Evolutionary conservation across 2,888 invertebrate genomes (phyloP).

Genomic region (Pteria penguin): DNA sequence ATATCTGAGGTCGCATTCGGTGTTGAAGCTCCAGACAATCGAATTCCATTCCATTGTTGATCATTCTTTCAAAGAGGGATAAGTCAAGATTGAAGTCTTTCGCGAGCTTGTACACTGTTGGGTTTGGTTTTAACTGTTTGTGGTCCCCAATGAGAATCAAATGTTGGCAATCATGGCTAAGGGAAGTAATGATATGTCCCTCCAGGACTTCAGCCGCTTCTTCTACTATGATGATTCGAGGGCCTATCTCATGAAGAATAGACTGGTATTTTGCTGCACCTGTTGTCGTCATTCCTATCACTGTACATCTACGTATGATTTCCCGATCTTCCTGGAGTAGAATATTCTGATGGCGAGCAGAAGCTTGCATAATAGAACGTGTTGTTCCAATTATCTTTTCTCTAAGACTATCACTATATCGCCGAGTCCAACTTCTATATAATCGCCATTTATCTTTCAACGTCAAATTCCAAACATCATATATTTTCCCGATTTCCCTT

Average conservation of each 20-base stretch:
- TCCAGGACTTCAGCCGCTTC: slow-evolving; percentile 95
- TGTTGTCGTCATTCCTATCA: slow-evolving; percentile 78
- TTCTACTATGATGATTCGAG: slow-evolving; percentile 84
- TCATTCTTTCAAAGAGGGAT: slow-evolving; percentile 91
- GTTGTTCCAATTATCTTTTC: slow-evolving; percentile 42
- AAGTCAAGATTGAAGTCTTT: slow-evolving; percentile 86
- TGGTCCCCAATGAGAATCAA: slow-evolving; percentile 92
- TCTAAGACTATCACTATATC: slow-evolving; percentile 48
- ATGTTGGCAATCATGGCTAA: slow-evolving; percentile 88
- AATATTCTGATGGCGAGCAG: slow-evolving; percentile 50
- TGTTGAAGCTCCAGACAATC: slow-evolving; percentile 84
- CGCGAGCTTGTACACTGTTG: slow-evolving; percentile 86
- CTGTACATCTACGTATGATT: slow-evolving; percentile 60
- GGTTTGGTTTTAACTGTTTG: slow-evolving; percentile 88
- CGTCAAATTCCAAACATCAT: slow-evolving; percentile 30
- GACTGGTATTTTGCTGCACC: slow-evolving; percentile 72
- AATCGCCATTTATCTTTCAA: slow-evolving; percentile 80
- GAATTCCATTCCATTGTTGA: slow-evolving; percentile 85
- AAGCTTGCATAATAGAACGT: slow-evolving; percentile 46
- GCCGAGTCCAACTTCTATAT: slow-evolving; percentile 78
- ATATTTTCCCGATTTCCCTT: slow-evolving; percentile 29
- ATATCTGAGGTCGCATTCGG: slow-evolving; percentile 78
- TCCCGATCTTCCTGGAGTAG: slow-evolving; percentile 59
- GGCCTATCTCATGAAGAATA: slow-evolving; percentile 72
- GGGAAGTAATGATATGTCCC: slow-evolving; percentile 89